These are phyloP conservation scores for Sphecodes monilicornis DNA, from an alignment of 2,888 invertebrate species.

Conservation along the genomic window DNA sequence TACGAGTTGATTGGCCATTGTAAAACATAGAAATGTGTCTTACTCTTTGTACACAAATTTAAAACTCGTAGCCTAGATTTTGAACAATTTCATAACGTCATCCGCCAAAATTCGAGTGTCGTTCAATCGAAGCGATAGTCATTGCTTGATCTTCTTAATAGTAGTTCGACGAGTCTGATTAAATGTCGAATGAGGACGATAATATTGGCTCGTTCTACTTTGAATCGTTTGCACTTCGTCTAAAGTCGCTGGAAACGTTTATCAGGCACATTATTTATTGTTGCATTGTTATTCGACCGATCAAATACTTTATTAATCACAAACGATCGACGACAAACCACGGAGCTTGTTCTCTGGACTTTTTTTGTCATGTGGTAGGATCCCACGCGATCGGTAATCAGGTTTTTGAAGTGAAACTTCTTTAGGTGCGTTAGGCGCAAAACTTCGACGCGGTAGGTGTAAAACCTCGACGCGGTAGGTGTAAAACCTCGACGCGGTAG, in stretches of 20 bases:
- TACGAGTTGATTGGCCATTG: too few species aligned
- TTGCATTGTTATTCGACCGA: not conserved
- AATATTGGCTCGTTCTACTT: slow-evolving; percentile 1
- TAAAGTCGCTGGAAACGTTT: not conserved
- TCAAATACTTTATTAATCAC: not conserved
- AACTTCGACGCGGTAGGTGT: too few species aligned
- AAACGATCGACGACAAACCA: not conserved
- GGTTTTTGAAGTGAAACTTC: too few species aligned
- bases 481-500: too few species aligned
- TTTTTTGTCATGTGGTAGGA: not conserved
- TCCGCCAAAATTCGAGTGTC: not conserved
- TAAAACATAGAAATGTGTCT: too few species aligned
- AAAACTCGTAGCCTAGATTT: too few species aligned
- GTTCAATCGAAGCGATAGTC: not conserved
- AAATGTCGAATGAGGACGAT: not conserved
- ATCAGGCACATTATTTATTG: not conserved
- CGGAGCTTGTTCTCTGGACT: not conserved
- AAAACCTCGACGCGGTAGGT: too few species aligned
- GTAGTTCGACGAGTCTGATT: not conserved
- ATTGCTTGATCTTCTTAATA: not conserved
- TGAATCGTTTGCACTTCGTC: not conserved
- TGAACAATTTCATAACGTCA: not conserved
- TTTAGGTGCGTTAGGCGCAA: too few species aligned
- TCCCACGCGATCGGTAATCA: not conserved
- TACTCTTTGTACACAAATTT: too few species aligned